Conservation (phyloP, 2,113 vertebrate genomes). For the rat (Rattus norvegicus) region DNA sequence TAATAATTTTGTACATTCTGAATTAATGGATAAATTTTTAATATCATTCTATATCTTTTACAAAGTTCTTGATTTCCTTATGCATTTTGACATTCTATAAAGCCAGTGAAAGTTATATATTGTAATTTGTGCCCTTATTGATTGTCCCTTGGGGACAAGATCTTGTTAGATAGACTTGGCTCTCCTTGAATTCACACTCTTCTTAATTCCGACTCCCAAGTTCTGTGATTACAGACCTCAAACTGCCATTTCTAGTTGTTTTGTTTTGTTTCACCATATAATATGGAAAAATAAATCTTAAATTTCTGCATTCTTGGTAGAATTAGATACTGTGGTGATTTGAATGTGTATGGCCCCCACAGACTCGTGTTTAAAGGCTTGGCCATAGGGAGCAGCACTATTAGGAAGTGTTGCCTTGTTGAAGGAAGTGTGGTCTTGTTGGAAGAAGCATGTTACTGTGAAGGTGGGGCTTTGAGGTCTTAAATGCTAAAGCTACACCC, state of each 20-base stretch:
- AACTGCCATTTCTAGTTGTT: not conserved
- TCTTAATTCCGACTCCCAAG: not conserved
- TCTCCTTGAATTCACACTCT: not conserved
- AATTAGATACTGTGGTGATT: not conserved
- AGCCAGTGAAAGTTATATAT: not conserved
- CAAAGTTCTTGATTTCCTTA: not conserved
- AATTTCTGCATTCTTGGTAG: not conserved
- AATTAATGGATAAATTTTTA: not conserved
- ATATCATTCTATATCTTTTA: not conserved
- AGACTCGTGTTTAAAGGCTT: too few species aligned
- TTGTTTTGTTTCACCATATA: not conserved
- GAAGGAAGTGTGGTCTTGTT: too few species aligned
- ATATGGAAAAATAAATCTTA: not conserved
- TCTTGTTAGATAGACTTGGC: not conserved
- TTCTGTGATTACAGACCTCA: not conserved
- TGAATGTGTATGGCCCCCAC: too few species aligned
- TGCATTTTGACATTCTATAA: constrained; percentile 22
- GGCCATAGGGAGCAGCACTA: too few species aligned
- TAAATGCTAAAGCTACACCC: too few species aligned
- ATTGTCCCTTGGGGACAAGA: not conserved
- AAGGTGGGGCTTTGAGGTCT: too few species aligned
- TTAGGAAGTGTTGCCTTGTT: too few species aligned
- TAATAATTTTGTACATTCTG: not conserved
- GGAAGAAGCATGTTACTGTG: too few species aligned
- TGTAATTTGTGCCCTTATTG: not conserved